These are phyloP conservation scores for Ceratitis capitata DNA, from an alignment of 1,140 invertebrate species.

Conservation along the genomic window DNA sequence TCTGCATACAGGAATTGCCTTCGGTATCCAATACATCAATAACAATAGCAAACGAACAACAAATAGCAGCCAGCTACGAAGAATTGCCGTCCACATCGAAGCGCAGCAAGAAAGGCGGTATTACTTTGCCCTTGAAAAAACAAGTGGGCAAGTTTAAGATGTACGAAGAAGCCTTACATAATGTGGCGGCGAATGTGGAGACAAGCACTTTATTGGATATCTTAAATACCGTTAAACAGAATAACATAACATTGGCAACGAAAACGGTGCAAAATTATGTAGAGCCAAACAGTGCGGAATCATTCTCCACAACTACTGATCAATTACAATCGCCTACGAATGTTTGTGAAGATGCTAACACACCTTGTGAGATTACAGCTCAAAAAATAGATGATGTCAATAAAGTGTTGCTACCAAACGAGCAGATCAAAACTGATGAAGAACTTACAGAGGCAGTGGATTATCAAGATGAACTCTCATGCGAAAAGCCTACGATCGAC, in stretches of 20 bases:
- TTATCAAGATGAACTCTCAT: not conserved
- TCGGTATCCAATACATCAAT: no score
- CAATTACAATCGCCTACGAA: not conserved
- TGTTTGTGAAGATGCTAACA: not conserved
- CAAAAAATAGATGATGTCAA: not conserved
- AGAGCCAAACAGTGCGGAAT: not conserved
- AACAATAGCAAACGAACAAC: not conserved
- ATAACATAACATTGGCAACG: constrained; percentile 10
- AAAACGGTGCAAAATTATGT: not conserved
- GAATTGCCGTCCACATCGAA: not conserved
- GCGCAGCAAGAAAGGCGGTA: not conserved
- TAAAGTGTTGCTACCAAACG: not conserved
- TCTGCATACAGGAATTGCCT: not conserved
- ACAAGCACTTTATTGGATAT: constrained; percentile 42
- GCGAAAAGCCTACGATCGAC: not conserved
- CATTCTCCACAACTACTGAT: not conserved
- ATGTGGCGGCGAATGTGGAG: constrained; percentile 35
- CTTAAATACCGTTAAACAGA: constrained; percentile 33
- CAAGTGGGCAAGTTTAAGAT: constrained; percentile 19
- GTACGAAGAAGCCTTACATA: not conserved
- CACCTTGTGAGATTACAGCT: not conserved
- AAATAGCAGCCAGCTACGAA: not conserved
- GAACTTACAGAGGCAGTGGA: not conserved
- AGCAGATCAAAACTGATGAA: not conserved
- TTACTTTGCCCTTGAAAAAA: constrained; percentile 28